These are phyloP conservation scores for Acanthiza pusilla DNA, from an alignment of 2,797 vertebrate genomes.

Conservation along the genomic window DNA sequence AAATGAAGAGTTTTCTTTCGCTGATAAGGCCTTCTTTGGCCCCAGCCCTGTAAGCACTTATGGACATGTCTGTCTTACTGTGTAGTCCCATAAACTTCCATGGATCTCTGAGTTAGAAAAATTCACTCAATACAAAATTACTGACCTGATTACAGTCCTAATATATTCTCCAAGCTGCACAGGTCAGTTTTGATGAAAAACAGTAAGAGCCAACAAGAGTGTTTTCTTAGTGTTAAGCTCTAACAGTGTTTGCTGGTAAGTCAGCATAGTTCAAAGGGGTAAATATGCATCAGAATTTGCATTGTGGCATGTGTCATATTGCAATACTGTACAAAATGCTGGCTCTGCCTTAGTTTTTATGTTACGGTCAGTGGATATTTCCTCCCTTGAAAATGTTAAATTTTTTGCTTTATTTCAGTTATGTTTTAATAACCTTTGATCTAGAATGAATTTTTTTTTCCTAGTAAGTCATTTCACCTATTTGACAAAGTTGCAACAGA, in stretches of 20 bases:
- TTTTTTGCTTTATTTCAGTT: background rate
- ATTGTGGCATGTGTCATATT: background rate
- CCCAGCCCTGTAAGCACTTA: background rate
- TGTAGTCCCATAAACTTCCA: background rate
- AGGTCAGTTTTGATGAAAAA: background rate
- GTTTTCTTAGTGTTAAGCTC: background rate
- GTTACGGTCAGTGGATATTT: background rate
- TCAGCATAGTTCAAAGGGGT: background rate
- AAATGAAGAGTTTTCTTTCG: background rate
- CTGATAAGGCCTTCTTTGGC: background rate
- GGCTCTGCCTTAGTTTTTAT: background rate
- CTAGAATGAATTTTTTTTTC: background rate
- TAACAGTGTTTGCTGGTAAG: background rate
- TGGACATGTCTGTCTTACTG: accelerated
- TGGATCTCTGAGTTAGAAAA: background rate
- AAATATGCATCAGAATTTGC: background rate
- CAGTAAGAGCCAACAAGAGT: background rate
- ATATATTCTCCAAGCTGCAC: background rate
- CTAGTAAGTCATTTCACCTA: background rate
- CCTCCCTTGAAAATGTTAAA: background rate
- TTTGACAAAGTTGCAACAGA: background rate
- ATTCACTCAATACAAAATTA: background rate
- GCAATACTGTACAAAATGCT: background rate
- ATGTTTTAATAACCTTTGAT: background rate
- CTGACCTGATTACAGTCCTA: background rate